Evolutionary conservation across 2,797 vertebrate genomes (phyloP).

Genomic region (Leucoraja ocellata): DNA sequence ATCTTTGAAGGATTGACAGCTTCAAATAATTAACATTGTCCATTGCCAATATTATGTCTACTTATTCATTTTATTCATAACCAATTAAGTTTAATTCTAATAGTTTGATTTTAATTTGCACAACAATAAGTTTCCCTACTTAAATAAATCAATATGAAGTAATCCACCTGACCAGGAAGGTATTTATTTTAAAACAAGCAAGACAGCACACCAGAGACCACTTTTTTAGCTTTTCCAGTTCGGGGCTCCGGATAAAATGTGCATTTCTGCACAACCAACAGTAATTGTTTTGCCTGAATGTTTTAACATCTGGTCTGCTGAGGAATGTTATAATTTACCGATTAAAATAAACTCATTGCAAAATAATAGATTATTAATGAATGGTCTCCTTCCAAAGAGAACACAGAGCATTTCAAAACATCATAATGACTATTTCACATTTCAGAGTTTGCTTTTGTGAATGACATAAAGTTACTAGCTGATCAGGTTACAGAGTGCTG

Average conservation of each 20-base stretch:
- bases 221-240: not conserved
- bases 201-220: not conserved
- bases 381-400: not conserved
- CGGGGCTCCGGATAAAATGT: not conserved
- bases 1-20: too few species aligned
- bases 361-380: not conserved
- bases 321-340: not conserved
- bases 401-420: not conserved
- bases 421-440: not conserved
- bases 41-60: too few species aligned
- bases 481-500: not conserved
- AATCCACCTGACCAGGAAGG: not conserved
- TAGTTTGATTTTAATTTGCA: not conserved
- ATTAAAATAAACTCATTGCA: not conserved
- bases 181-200: not conserved
- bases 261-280: constrained; percentile 7
- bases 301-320: not conserved
- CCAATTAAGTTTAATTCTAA: not conserved
- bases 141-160: not conserved
- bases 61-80: not conserved
- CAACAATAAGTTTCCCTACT: not conserved
- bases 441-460: not conserved
- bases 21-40: too few species aligned
- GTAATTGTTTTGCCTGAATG: not conserved
- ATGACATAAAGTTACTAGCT: not conserved